Percentiles rank a stretch among this genome's conserved stretches.
phyloP scores from a whole-genome alignment of 2,888 invertebrate species.

The Myopa testacea region DNA sequence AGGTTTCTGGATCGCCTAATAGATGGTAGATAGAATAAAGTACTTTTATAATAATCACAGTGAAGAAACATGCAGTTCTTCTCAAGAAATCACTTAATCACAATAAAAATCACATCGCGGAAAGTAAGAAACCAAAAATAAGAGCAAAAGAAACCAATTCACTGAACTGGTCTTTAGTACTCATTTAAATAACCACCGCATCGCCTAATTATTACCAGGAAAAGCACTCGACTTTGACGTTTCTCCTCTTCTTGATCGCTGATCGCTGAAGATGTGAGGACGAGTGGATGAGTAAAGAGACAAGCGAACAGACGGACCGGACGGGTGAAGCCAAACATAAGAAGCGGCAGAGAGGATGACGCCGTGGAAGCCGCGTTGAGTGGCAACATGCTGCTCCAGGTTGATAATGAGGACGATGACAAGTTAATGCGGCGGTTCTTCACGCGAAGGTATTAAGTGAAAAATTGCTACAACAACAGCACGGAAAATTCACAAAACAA shows the following conservation, averaged over 20 bases:
- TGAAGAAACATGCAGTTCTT: too few relatives aligned
- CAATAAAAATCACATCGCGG: too few relatives aligned
- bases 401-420: conserved; percentile 26
- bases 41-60: too few relatives aligned
- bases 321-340: too few relatives aligned
- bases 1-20: too few relatives aligned
- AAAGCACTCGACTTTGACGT: conserved; percentile 67
- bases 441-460: conserved; percentile 12
- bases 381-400: conserved; percentile 6
- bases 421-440: conserved; percentile 26
- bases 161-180: conserved; percentile 34
- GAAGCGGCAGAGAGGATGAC: background rate
- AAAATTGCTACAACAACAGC: conserved; percentile 21
- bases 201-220: conserved; percentile 68
- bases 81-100: too few relatives aligned
- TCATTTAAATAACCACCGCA: conserved; percentile 66
- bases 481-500: background rate
- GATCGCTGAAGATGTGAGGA: background rate
- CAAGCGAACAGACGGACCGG: background rate
- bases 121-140: too few relatives aligned
- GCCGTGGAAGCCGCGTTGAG: background rate
- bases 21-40: too few relatives aligned
- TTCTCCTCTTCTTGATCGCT: conserved; percentile 52
- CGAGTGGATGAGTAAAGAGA: background rate
- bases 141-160: too few relatives aligned